phyloP scores from a whole-genome alignment of 2,888 invertebrate species.

The Harpalus rufipes region DNA sequence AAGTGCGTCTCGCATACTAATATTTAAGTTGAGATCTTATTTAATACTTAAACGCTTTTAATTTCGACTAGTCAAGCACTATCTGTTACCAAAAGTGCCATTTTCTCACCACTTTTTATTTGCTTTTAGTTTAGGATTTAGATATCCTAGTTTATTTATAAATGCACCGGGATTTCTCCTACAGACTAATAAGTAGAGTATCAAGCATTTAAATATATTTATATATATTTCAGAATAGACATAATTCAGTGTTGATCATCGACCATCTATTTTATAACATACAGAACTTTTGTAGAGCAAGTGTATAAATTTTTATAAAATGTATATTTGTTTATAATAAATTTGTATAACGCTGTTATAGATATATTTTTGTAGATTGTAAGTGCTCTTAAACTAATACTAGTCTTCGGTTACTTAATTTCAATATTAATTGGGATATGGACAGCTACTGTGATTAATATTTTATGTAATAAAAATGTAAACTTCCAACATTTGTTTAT shows the following conservation, averaged over 20 bases:
- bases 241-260: slow-evolving; percentile 37
- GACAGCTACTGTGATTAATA: slow-evolving; percentile 42
- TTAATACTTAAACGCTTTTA: slow-evolving; percentile 30
- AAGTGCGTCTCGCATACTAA: not conserved
- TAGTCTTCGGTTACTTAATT: slow-evolving; percentile 45
- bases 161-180: not conserved
- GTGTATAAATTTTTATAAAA: slow-evolving; percentile 1
- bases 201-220: not conserved
- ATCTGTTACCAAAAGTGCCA: slow-evolving; percentile 57
- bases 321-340: slow-evolving; percentile 31
- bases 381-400: slow-evolving; percentile 57
- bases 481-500: slow-evolving; percentile 38
- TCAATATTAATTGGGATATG: slow-evolving; percentile 45
- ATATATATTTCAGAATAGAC: slow-evolving; percentile 27
- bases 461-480: slow-evolving; percentile 1
- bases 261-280: slow-evolving; percentile 27
- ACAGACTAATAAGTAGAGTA: not conserved
- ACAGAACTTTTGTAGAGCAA: slow-evolving; percentile 26
- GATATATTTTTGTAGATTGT: slow-evolving; percentile 32
- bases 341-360: slow-evolving; percentile 11
- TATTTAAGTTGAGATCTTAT: not conserved
- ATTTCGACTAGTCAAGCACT: slow-evolving; percentile 36
- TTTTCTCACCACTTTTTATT: slow-evolving; percentile 29
- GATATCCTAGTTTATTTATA: not conserved
- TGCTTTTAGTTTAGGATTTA: not conserved